Evolutionary conservation across 2,888 invertebrate genomes (phyloP), one percentile per base, ranked within the genome.

Genomic region (Drosophila tanythrix): DNA sequence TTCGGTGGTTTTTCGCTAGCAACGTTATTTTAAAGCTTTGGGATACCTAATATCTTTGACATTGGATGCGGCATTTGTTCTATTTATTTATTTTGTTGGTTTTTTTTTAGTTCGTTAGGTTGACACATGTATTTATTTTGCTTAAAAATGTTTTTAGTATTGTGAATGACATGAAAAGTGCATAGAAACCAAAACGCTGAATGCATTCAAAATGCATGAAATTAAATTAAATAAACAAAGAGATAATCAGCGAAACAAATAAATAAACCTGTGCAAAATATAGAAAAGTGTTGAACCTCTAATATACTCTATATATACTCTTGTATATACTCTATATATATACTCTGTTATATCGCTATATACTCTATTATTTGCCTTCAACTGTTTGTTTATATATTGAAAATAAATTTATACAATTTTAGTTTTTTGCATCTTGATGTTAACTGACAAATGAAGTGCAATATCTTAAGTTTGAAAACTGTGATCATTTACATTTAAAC

Each of bases 1-100:
- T 75, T 61, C 3, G 76, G 68, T 65, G 68, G 70, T 63, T 74
- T 75, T 81, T 65, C 52, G 46, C 43, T 64, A 65, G 50, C 70
- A 55, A 65, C 77, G 80, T 73, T 76, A 88, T 88, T 88, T 87
- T 72, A 62, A 70, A 84, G 76, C 76, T 75, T 64, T 55, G 35
- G 57, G 66, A 53, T 59, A 55, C 21, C 40, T 29, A n/a, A 40
- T 29, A 29, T 29, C 52, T 57, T 53, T 51, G 55, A 50, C 63
- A 59, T 55, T 76, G 56, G 27, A 21, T 38, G n/a, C 13, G 13
- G 52, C 43, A 50, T 56, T 56, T 31, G 60, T 63, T 66, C 43
- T 64, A 27, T 4, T 10, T 10, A 5, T 25, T 50, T 48, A 0
- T 48, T 43, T 57, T 51, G 10, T 75, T 35, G 21, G 21, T 51